These are phyloP conservation scores for Eilema griseolum DNA, from an alignment of 2,888 invertebrate genomes.

Conservation along the genomic window DNA sequence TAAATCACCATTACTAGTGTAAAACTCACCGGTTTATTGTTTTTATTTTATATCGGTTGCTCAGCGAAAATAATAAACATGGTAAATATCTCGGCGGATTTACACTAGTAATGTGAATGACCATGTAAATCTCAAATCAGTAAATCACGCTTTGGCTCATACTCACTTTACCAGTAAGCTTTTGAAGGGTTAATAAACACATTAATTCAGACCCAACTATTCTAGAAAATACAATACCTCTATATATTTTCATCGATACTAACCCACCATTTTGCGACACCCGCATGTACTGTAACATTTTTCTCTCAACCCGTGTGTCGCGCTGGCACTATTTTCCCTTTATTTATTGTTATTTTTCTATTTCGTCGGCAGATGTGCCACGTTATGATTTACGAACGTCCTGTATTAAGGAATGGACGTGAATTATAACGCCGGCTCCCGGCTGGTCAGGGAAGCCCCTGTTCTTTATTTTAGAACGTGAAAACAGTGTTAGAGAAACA, in stretches of 20 bases:
- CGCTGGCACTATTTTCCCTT: conserved; percentile 66
- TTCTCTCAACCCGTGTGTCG: conserved; percentile 48
- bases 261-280: neutral
- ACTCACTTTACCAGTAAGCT: no score
- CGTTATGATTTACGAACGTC: conserved; percentile 79
- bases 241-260: neutral
- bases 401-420: conserved; percentile 77
- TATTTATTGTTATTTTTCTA: conserved; percentile 88
- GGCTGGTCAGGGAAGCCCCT: conserved; percentile 63
- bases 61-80: no score
- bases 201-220: neutral
- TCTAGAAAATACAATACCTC: neutral
- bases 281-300: conserved; percentile 23
- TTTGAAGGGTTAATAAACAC: no score
- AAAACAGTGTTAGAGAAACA: conserved; percentile 37
- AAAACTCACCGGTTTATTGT: no score
- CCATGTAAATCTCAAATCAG: no score
- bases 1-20: no score
- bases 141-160: no score
- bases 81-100: no score
- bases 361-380: conserved; percentile 85
- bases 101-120: no score
- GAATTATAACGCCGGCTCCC: conserved; percentile 71
- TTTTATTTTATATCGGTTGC: no score
- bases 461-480: conserved; percentile 40